A percentile compares a stretch with the other conserved stretches of the same genome.
phyloP scores from a whole-genome alignment of 2,113 vertebrate species.

The Gallinago jamesoni region DNA sequence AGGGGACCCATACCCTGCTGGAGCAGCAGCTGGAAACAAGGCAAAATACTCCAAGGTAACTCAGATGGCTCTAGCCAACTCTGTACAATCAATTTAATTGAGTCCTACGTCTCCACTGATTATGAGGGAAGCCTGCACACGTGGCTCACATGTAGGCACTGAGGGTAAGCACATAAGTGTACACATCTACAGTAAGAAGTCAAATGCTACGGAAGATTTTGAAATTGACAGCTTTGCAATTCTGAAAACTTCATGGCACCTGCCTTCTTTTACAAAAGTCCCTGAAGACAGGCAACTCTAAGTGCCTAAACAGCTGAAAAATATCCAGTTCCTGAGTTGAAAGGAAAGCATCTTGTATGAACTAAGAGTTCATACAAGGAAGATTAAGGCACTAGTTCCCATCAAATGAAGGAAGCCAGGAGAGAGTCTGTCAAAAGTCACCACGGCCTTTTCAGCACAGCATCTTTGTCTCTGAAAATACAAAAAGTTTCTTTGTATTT shows the following conservation, averaged over 20 bases:
- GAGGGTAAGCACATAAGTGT: accelerated
- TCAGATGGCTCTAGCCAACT: background rate
- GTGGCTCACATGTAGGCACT: background rate
- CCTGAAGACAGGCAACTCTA: background rate
- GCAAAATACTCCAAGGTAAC: background rate
- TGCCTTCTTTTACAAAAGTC: background rate
- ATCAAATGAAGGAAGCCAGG: background rate
- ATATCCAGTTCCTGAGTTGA: background rate
- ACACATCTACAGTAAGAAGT: background rate
- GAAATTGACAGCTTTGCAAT: background rate
- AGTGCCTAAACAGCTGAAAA: background rate
- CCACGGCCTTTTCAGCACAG: background rate
- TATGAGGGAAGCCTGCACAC: background rate
- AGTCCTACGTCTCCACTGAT: background rate
- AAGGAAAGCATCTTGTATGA: background rate
- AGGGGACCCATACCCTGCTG: background rate
- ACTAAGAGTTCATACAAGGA: background rate
- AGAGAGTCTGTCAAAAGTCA: background rate
- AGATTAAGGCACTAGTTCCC: background rate
- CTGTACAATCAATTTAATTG: background rate
- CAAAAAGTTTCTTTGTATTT: background rate
- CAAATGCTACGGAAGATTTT: background rate
- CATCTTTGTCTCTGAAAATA: background rate
- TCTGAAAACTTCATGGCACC: background rate
- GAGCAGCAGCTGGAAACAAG: background rate